Evolutionary conservation across 2,888 invertebrate genomes (phyloP), one percentile per base, ranked within the genome.

Genomic region (Scaptomyza reducta): DNA sequence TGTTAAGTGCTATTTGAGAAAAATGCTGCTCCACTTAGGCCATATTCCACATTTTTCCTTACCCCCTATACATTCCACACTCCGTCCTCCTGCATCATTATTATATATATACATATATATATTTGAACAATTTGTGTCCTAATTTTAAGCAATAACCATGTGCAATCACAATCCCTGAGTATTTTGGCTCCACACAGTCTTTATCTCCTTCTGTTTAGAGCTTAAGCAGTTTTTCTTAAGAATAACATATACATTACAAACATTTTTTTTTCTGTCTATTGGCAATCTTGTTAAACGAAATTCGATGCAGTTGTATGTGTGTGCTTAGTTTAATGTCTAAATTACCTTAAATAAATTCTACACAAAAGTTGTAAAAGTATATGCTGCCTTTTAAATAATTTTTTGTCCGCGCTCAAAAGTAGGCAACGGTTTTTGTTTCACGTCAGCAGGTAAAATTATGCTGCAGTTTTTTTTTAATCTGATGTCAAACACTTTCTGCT

Each of bases 251-350:
- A 29, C 14, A 46, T 18, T 3, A 22, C 22, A 22, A 22, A 22
- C 5, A 22, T 22, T 68, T 60, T 76, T 78, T 79, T 62, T 22
- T 49, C 33, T 31, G 16, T 16, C 33, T 47, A 31, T 70, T 65
- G 49, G 41, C 54, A 68, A 63, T 70, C 62, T 87, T 83, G 88
- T 79, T 87, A 61, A 78, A 70, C 62, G 56, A 79, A 86, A 74
- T 68, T 74, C 53, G 53, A 64, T 70, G 63, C 73, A 73, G 67
- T 71, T 60, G 73, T 72, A 55, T 60, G 73, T 72, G 72, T 68
- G 72, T 73, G 63, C 66, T 67, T 85, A 82, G 83, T 54, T 47
- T 78, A 78, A 74, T 64, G 50, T 64, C 45, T 65, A 73, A 66
- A 77, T 61, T 53, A 77, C 63, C 61, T 62, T 59, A 81, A 78